Base-by-base conservation (phyloP, 1,140 invertebrate species). In the Drosophila varians region DNA sequence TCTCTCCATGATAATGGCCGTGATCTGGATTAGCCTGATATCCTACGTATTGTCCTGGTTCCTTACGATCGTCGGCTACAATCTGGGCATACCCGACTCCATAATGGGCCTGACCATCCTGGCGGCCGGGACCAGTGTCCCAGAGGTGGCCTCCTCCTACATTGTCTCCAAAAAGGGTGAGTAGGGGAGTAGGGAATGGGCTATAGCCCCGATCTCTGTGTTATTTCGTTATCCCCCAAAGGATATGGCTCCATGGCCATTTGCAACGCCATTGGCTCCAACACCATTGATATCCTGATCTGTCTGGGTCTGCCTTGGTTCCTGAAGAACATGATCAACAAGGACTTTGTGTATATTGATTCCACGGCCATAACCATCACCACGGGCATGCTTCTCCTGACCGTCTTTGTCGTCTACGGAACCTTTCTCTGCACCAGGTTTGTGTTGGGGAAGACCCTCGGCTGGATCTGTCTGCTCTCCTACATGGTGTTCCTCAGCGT, bases 11-110 rank as follows among this genome's bases (percentile, higher is more conserved):
- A 66, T 96, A 1, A 95, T 97, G 94, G 96, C 96, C 70, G 94
- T 98, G 31, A 83, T 96, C 6, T 98, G 97, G 97, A 97, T 98
- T 47, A 95, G 95, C 8, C 91, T 93, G 0, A 93, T 97, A 1
- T 97, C 97, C 0, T 98, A 98, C 87, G 69, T 98, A 0, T 95
- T 97, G 19, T 95, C 97, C 1, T 98, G 97, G 97, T 95, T 97
- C 92, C 97, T 98, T 25, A 98, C 97, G 12, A 93, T 97, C 62
- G 94, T 98, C 53, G 97, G 97, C 96, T 93, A 94, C 66, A 95
- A 94, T 5, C 52, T 95, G 2, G 92, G 92, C 42, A 93, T 95
- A 61, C 94, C 94, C 1, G 95, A 95, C 82, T 95, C 94, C 0
- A 94, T 96, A 1, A 96, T 96, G 95, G 96, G 95, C 4, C 92